Base-by-base conservation (phyloP, 2,888 invertebrate species). In the Actias luna region DNA sequence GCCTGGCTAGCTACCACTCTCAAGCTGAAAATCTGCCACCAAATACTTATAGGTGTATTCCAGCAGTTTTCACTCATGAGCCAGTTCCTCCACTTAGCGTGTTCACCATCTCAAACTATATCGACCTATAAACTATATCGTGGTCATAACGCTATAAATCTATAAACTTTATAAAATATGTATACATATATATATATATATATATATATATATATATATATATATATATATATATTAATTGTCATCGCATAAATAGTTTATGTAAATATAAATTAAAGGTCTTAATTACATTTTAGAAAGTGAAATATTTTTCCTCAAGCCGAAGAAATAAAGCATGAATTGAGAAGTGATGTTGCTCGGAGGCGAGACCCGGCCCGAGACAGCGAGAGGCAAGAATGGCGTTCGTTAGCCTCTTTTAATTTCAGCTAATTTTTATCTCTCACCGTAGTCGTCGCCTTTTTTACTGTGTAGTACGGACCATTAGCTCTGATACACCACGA, bases 391-490 rank as follows among this genome's bases (percentile, higher is more conserved):
- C 63, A 69, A 87, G 90, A 92, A 92, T 92, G 81, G 88, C 82
- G 82, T 92, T 92, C 92, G 90, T 92, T 92, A 92, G 91, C 83
- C 83, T 85, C 84, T 92, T 92, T 92, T 93, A 93, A 93, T 93
- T 93, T 93, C 87, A 88, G 89, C 93, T 93, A 93, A 93, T 93
- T 93, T 91, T 92, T 90, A 92, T 92, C 93, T 91, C 80, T 79
- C 73, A 77, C 76, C 77, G 79, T 74, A 83, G 82, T 76, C 84
- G 82, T 77, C 80, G 81, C 82, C 84, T 86, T 91, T 92, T 92
- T 92, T 92, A 85, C 83, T 75, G 75, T 74, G 75, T 74, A 84
- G 85, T 82, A 85, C 84, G 82, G 81, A 76, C 90, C 91, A 91
- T 91, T 91, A 92, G 88, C 85, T 83, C 67, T 67, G 68, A 65